A percentile compares a stretch with the other conserved stretches of the same genome.
phyloP scores from a whole-genome alignment of 2,797 vertebrate species.

The Ptychobarbus kaznakovi region DNA sequence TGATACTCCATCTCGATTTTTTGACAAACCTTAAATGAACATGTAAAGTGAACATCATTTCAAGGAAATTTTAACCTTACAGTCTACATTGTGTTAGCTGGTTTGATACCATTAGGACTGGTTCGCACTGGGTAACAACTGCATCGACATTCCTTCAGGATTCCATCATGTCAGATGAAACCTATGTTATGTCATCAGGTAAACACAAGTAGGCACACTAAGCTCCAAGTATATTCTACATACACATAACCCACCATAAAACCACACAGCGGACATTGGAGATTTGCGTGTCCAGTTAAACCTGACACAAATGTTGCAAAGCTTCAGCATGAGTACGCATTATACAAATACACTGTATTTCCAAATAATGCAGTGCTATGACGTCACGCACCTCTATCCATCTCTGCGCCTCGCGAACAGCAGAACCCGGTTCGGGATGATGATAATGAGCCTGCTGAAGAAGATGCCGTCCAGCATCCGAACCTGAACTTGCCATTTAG shows the following conservation, averaged over 20 bases:
- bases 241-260: neutral
- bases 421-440: constrained; percentile 74
- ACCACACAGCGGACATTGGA: neutral
- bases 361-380: constrained; percentile 11
- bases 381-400: constrained; percentile 92
- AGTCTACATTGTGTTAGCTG: neutral
- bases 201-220: constrained; percentile 47
- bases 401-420: constrained; percentile 89
- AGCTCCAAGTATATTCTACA: neutral
- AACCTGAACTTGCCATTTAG: constrained; percentile 89
- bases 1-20: neutral
- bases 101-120: neutral
- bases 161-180: neutral
- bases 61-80: neutral
- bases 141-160: neutral
- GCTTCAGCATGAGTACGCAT: neutral
- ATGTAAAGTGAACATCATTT: neutral
- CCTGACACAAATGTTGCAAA: neutral
- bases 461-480: constrained; percentile 80
- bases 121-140: neutral
- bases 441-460: constrained; percentile 69
- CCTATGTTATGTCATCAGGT: constrained; percentile 72
- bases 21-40: neutral
- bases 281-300: neutral
- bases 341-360: neutral